Conservation (phyloP, 2,797 vertebrate genomes). For the Xiphorhynchus erythropygius region DNA sequence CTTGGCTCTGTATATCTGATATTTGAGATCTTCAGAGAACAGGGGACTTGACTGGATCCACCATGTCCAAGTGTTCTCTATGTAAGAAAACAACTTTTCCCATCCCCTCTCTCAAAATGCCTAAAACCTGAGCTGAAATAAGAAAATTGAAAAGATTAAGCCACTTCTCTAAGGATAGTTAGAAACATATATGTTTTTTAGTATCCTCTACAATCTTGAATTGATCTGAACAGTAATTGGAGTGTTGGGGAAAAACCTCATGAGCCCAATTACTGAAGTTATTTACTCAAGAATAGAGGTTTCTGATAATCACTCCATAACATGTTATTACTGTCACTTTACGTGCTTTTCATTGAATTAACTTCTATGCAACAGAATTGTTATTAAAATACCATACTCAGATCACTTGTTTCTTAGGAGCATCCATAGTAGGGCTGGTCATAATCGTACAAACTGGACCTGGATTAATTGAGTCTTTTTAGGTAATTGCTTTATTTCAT, state of each 20-base stretch:
- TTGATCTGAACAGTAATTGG: neutral
- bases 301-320: neutral
- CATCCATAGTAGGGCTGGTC: neutral
- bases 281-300: neutral
- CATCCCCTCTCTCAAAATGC: neutral
- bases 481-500: neutral
- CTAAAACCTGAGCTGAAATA: neutral
- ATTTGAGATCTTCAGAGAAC: neutral
- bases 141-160: neutral
- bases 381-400: neutral
- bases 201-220: neutral
- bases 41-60: neutral
- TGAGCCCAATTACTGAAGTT: neutral
- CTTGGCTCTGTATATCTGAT: neutral
- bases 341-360: neutral
- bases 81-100: rapidly evolving
- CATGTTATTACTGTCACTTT: neutral
- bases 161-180: neutral
- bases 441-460: neutral
- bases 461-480: neutral
- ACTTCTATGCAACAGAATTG: neutral
- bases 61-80: neutral
- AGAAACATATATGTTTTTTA: neutral
- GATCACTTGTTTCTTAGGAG: neutral
- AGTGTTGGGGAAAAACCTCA: neutral